Evolutionary conservation across 2,888 invertebrate genomes (phyloP).

Genomic region (Seladonia tumulorum): DNA sequence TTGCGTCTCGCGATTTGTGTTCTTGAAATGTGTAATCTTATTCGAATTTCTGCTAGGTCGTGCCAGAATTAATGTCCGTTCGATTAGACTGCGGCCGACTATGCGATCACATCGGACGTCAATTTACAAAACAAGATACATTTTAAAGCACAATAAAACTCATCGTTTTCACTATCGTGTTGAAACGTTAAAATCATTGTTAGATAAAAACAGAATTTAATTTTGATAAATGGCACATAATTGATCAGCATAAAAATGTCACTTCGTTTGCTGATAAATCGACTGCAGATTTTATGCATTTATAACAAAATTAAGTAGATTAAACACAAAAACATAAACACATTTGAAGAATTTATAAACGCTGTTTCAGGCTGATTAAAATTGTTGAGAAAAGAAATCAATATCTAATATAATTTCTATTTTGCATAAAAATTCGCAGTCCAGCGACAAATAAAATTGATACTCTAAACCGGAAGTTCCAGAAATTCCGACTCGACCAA

Average conservation of each 20-base stretch:
- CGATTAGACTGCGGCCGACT: no score
- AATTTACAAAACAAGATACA: not conserved
- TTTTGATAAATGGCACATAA: not conserved
- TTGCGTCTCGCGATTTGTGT: not conserved
- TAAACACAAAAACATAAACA: not conserved
- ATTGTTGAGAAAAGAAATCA: not conserved
- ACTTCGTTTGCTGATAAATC: not conserved
- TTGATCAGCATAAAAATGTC: not conserved
- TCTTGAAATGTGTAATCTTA: not conserved
- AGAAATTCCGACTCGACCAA: not conserved
- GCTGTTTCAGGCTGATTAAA: not conserved
- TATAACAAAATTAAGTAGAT: not conserved
- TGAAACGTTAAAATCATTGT: not conserved
- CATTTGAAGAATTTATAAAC: not conserved
- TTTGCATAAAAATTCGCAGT: no score
- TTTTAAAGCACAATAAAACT: not conserved
- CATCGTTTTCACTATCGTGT: not conserved
- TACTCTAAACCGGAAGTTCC: not conserved
- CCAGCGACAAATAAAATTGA: not conserved
- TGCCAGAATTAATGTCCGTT: not conserved
- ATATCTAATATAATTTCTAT: not conserved
- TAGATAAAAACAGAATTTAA: not conserved
- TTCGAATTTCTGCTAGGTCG: not conserved
- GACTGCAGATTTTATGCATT: no score
- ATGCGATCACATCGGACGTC: no score